Evolutionary conservation across 2,113 vertebrate species (phyloP).

Genomic region (Microtus pennsylvanicus): DNA sequence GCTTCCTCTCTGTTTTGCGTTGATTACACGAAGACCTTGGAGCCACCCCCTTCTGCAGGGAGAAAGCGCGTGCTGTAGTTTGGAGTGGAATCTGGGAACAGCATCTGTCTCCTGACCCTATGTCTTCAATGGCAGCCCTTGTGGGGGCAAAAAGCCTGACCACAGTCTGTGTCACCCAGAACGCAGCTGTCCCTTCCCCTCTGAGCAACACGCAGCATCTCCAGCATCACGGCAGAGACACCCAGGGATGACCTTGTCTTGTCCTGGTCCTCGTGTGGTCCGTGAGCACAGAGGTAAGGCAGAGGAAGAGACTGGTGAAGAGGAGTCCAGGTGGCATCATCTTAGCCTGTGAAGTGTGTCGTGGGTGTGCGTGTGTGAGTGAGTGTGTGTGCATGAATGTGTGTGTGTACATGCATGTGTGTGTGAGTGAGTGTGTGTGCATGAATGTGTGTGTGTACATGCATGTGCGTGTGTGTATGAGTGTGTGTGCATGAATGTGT

Average conservation of each 20-base stretch:
- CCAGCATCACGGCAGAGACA: background rate
- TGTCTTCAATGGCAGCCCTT: background rate
- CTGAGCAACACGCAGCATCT: background rate
- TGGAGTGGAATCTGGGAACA: background rate
- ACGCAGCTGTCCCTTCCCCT: background rate
- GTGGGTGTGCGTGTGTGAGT: background rate
- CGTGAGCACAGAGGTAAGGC: background rate
- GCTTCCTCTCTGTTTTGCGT: slow-evolving; percentile 39
- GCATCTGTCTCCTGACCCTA: background rate
- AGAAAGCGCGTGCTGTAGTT: background rate
- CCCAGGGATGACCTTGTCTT: background rate
- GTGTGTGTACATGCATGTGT: background rate
- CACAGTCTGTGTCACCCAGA: background rate
- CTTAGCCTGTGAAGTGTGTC: fast-evolving
- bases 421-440: no score
- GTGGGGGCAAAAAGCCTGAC: background rate
- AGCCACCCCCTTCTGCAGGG: background rate
- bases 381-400: no score
- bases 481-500: no score
- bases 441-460: no score
- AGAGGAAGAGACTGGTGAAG: background rate
- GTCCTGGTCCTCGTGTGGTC: background rate
- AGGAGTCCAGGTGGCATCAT: fast-evolving
- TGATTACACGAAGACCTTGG: background rate
- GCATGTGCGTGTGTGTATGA: no score